phyloP scores from a whole-genome alignment of 2,113 vertebrate species.

The Heliornis fulica region DNA sequence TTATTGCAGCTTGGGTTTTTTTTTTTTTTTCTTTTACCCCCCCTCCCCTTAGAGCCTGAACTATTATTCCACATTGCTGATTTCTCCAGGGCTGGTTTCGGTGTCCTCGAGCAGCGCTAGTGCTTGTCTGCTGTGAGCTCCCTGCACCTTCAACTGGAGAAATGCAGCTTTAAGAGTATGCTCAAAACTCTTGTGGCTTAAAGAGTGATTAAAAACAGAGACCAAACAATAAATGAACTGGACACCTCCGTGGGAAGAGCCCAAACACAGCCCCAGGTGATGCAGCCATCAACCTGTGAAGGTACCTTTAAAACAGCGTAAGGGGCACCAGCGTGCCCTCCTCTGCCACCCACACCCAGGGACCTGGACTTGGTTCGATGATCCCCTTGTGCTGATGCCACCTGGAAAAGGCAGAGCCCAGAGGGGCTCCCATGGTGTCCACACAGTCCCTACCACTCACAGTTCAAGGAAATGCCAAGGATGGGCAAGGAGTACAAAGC shows the following conservation, averaged over 20 bases:
- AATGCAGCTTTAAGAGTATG: slow-evolving; percentile 1
- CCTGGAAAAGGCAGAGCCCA: not conserved
- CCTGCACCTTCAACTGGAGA: slow-evolving; percentile 9
- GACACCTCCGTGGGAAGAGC: not conserved
- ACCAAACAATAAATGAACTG: not conserved
- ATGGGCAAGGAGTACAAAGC: slow-evolving; percentile 1
- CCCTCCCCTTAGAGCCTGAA: slow-evolving; percentile 44
- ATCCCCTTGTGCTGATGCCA: not conserved
- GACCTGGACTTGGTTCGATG: not conserved
- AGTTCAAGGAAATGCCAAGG: not conserved
- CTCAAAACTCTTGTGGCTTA: slow-evolving; percentile 3
- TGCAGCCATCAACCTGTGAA: not conserved
- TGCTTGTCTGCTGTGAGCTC: not conserved
- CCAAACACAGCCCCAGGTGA: not conserved
- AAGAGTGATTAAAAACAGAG: not conserved
- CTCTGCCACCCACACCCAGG: not conserved
- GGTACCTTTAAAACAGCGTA: not conserved
- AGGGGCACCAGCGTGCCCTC: not conserved
- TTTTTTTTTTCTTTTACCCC: not conserved
- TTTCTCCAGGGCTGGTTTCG: slow-evolving; percentile 69
- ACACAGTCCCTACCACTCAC: not conserved
- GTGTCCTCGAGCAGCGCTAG: not conserved
- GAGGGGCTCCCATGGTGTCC: not conserved
- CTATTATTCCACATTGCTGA: slow-evolving; percentile 56
- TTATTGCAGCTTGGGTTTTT: slow-evolving; percentile 38